Percentiles rank a stretch among this genome's conserved stretches.
Evolutionary conservation across 2,797 vertebrate species (phyloP).

Genomic region (Rhinichthys osculus): DNA sequence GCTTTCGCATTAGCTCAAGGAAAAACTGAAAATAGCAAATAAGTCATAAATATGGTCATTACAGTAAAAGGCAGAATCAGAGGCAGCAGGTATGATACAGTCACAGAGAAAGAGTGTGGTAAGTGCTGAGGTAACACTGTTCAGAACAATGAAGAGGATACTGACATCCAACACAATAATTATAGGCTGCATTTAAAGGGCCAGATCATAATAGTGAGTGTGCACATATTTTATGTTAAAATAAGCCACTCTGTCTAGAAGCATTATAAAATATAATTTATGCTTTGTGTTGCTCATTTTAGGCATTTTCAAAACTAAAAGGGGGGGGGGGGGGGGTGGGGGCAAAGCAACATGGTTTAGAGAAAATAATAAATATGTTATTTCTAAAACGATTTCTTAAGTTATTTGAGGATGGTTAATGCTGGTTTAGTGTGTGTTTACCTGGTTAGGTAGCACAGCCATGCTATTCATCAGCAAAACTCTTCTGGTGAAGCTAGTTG

Average conservation of each 20-base stretch:
- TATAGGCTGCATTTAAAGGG: slow-evolving; percentile 39
- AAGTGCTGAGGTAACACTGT: slow-evolving; percentile 52
- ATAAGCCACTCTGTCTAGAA: slow-evolving; percentile 29
- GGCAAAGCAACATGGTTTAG: neutral
- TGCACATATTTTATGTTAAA: slow-evolving; percentile 19
- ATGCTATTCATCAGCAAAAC: neutral
- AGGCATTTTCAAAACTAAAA: neutral
- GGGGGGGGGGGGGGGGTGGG: neutral
- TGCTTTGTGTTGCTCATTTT: neutral
- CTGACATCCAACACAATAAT: slow-evolving; percentile 52
- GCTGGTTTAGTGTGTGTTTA: neutral
- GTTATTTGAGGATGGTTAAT: neutral
- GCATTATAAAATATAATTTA: slow-evolving; percentile 5
- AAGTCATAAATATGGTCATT: slow-evolving; percentile 74
- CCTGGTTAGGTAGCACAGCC: neutral
- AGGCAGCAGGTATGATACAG: slow-evolving; percentile 58
- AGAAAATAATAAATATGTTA: slow-evolving; percentile 6
- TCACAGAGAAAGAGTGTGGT: slow-evolving; percentile 50
- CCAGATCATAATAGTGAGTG: neutral
- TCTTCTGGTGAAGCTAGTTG: neutral
- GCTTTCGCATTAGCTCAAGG: slow-evolving; percentile 64
- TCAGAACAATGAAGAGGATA: slow-evolving; percentile 52
- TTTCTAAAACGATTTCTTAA: neutral
- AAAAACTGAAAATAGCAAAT: slow-evolving; percentile 71
- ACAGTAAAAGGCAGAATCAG: slow-evolving; percentile 68